Percentiles rank a stretch among this genome's conserved stretches.
Conservation (phyloP, 2,888 invertebrate genomes). For the Callinectes sapidus region DNA sequence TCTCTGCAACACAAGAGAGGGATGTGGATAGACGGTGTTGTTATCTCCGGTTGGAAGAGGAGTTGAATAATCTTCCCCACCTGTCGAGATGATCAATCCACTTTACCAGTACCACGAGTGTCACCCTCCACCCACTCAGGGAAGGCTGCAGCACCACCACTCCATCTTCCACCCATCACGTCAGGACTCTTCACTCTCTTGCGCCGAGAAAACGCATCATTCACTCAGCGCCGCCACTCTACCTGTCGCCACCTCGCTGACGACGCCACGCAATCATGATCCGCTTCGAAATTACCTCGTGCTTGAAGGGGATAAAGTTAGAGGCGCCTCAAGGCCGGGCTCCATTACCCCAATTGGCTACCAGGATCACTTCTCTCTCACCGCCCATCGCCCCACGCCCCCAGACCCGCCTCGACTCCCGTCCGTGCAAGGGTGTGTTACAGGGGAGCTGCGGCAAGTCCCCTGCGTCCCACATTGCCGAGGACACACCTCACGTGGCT, state of each 20-base stretch:
- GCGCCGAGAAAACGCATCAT: neutral
- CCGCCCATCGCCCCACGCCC: neutral
- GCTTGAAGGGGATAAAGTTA: neutral
- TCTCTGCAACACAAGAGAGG: neutral
- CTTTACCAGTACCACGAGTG: neutral
- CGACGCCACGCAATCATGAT: neutral
- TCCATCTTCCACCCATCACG: neutral
- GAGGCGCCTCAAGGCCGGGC: neutral
- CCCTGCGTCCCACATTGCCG: neutral
- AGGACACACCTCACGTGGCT: constrained; percentile 25
- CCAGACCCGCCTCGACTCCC: constrained; percentile 1
- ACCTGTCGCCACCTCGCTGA: neutral
- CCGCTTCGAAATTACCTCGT: neutral
- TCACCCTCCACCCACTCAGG: neutral
- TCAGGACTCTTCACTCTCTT: neutral
- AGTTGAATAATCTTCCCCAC: neutral
- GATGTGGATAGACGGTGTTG: neutral
- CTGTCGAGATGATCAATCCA: constrained; percentile 5
- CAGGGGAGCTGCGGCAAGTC: neutral
- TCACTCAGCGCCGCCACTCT: neutral
- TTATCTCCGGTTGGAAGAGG: neutral
- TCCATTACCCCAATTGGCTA: neutral
- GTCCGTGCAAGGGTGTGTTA: neutral
- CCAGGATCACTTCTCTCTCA: neutral
- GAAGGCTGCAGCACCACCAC: neutral